Evolutionary conservation across 2,113 vertebrate genomes (phyloP), one percentile per base, ranked within the genome.

Genomic region (Leucoraja erinaceus): DNA sequence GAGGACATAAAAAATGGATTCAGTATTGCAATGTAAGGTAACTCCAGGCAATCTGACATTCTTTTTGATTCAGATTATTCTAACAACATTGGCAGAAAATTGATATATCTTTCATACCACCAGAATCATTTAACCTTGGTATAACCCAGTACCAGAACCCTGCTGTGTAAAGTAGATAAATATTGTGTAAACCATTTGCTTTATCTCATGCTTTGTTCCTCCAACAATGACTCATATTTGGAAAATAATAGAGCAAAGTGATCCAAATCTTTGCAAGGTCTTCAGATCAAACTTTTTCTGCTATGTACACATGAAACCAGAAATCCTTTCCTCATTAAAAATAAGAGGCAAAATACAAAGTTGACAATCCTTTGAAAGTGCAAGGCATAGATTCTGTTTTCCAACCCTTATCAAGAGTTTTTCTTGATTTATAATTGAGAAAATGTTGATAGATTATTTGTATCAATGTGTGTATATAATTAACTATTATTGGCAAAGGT

Each of bases 121-220:
- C 7, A 47, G 66, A 70, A 68, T 66, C n/a, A 90, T 68, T 90
- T 74, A 22, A 91, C 33, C 66, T 91, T 91, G 18, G 33, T 54
- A 72, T 72, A 91, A 72, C 66, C 68, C 38, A 38, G 68, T 91
- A 70, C 90, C 66, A 91, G 18, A 91, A 72, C 22, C 63, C 90
- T 72, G 33, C 90, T 91, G 90, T 72, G 38, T 54, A 91, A 91
- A 91, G 12, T 74, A 25, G 33, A 33, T 68, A 91, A 72, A 72
- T 54, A 70, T 54, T 25, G 20, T 72, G 66, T 54, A 54, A 72
- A 12, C 31, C 22, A 54, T 91, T 70, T 90, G 88, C 31, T 90
- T 63, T 47, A 68, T 8, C 63, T 33, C 63, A 90, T 38, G 33
- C 28, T 70, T 63, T 38, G 61, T 90, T 47, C 68, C 33, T 74